Evolutionary conservation across 2,797 vertebrate species (phyloP), one percentile per base, ranked within the genome.

Genomic region (Miichthys miiuy): DNA sequence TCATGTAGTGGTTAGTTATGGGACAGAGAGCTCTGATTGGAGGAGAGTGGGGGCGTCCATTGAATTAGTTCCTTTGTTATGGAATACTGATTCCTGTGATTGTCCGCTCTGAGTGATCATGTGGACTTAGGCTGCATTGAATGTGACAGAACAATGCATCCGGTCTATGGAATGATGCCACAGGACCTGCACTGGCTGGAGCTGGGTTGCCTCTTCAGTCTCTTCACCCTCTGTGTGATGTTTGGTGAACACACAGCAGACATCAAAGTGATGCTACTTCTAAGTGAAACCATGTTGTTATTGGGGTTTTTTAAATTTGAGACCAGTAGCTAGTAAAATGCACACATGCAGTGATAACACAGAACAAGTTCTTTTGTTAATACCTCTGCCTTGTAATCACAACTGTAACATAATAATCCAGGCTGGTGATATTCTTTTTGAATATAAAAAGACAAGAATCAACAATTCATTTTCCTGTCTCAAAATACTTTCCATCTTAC

Each of bases 91-190:
- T 88, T 88, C 82, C 88, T 79, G 62, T 68, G 74, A 80, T 82
- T 80, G 82, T 90, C 63, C 77, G 52, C 73, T 62, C 50, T 58
- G 48, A 79, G 73, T 84, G 76, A 87, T 92, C 87, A 90, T 84
- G 87, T 56, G 67, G 70, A 81, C 60, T 79, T 81, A 41, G 57
- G 46, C 70, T 77, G 73, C 87, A 92, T 89, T 85, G 69, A 87
- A 88, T 88, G 75, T 90, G 92, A 93, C 83, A 85, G 83, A 90
- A 93, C 90, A 94, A 94, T 92, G 71, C 77, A 66, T 80, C 60
- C 64, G 76, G 72, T 79, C 48, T 18, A 42, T 66, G 83, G 48
- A 64, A 54, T 58, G 76, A 71, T 77, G 71, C 74, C 71, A 50
- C 68, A 61, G 64, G 50, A 72, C 64, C 68, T 66, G 65, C 62